A percentile compares a stretch with the other conserved stretches of the same genome.
Evolutionary conservation across 1,140 invertebrate genomes (phyloP).

Genomic region (Solenopsis fugax): DNA sequence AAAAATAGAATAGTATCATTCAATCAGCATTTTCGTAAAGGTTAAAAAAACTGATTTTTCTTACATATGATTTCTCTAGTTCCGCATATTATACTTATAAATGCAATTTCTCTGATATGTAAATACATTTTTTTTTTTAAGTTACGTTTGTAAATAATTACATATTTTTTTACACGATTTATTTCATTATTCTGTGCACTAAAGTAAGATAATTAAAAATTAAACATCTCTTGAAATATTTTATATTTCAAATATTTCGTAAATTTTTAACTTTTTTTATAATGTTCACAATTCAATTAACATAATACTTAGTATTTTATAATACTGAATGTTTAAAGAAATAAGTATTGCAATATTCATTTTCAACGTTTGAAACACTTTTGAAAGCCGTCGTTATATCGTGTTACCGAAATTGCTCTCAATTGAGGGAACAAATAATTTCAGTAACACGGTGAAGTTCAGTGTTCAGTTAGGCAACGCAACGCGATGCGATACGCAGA

Average conservation of each 20-base stretch:
- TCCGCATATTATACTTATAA: no score
- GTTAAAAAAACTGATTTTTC: no score
- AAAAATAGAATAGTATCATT: no score
- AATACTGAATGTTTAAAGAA: not conserved
- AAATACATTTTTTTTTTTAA: no score
- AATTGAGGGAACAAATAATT: conserved; percentile 10
- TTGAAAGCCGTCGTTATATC: not conserved
- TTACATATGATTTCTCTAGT: not conserved
- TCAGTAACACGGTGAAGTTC: not conserved
- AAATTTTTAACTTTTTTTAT: not conserved
- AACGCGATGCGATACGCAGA: not conserved
- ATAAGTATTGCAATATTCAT: not conserved
- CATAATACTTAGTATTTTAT: not conserved
- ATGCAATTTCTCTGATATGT: no score
- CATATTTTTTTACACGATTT: no score
- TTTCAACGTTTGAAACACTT: not conserved
- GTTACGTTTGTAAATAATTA: no score
- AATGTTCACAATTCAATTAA: not conserved
- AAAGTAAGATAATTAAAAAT: no score
- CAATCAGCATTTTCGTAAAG: no score
- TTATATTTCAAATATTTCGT: not conserved
- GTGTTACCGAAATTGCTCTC: not conserved
- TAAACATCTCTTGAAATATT: not conserved
- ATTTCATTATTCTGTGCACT: no score
- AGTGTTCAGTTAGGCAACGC: conserved; percentile 8